A percentile compares a stretch with the other conserved stretches of the same genome.
These are phyloP conservation scores for Drosophila biarmipes DNA, from an alignment of 1,140 invertebrate genomes.

Conservation along the genomic window DNA sequence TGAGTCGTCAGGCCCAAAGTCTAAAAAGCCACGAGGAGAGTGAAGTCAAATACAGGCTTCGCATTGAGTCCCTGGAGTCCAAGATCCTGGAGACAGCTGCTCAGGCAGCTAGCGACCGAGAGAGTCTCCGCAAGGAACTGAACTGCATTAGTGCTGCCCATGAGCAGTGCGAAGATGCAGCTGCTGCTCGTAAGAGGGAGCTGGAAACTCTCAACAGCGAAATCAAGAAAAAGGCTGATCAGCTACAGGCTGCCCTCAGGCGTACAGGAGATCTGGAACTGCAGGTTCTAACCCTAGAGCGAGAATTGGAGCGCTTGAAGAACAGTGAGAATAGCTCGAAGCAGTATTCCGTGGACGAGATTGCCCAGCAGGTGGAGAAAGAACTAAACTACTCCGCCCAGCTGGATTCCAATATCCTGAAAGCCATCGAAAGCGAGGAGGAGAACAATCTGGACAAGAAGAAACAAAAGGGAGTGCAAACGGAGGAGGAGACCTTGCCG, in stretches of 20 bases:
- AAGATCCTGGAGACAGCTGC: slow-evolving; percentile 60
- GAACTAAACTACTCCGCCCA: slow-evolving; percentile 87
- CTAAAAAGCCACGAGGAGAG: slow-evolving; percentile 55
- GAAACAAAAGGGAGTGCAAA: slow-evolving; percentile 79
- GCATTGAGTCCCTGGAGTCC: slow-evolving; percentile 56
- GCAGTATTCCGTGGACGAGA: slow-evolving; percentile 86
- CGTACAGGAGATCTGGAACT: slow-evolving; percentile 49
- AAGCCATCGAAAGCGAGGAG: slow-evolving; percentile 85
- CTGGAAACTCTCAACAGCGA: slow-evolving; percentile 61
- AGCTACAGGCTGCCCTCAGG: slow-evolving; percentile 47
- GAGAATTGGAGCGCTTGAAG: slow-evolving; percentile 68
- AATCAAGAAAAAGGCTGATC: slow-evolving; percentile 63
- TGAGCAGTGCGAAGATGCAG: slow-evolving; percentile 60
- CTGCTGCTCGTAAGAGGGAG: slow-evolving; percentile 61
- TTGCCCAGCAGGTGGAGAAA: slow-evolving; percentile 86
- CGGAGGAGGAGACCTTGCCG: slow-evolving; percentile 34
- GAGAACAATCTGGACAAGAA: slow-evolving; percentile 85
- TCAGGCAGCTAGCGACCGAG: slow-evolving; percentile 61
- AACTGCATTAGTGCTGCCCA: slow-evolving; percentile 59
- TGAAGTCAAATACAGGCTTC: slow-evolving; percentile 53
- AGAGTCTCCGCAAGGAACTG: slow-evolving; percentile 67
- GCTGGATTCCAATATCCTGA: slow-evolving; percentile 86
- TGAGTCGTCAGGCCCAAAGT: slow-evolving; percentile 51
- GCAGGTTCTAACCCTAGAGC: slow-evolving; percentile 54
- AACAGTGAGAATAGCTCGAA: slow-evolving; percentile 72